Evolutionary conservation across 2,113 vertebrate genomes (phyloP).

Genomic region (Phoenicopterus ruber): DNA sequence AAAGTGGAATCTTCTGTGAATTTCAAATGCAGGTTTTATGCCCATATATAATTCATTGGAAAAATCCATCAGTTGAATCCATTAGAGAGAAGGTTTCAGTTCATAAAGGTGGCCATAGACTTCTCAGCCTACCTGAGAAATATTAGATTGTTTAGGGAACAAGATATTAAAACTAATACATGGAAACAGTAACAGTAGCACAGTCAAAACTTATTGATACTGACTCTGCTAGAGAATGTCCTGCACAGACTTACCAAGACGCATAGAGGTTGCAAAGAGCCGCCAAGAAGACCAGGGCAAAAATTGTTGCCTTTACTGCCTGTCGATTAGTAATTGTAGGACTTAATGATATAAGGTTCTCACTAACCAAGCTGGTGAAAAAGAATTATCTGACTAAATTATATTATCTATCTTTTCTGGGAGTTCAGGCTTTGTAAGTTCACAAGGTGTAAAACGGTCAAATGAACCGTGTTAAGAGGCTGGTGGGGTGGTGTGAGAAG

Average conservation of each 20-base stretch:
- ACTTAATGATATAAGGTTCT: not conserved
- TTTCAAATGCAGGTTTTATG: not conserved
- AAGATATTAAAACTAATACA: not conserved
- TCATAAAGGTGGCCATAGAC: not conserved
- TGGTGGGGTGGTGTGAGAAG: not conserved
- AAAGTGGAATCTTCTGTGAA: not conserved
- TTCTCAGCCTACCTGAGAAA: not conserved
- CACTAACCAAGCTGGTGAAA: not conserved
- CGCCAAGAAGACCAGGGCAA: not conserved
- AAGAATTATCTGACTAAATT: not conserved
- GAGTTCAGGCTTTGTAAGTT: not conserved
- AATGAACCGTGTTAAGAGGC: not conserved
- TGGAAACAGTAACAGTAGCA: not conserved
- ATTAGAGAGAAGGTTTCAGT: not conserved
- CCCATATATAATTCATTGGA: not conserved
- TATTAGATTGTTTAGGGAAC: not conserved
- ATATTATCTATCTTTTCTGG: not conserved
- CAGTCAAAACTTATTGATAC: not conserved
- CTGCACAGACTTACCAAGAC: not conserved
- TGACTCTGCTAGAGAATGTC: not conserved
- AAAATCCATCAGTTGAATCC: not conserved
- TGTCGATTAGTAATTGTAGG: not conserved
- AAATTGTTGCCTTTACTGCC: not conserved
- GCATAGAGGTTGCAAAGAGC: not conserved
- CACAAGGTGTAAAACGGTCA: not conserved